These are phyloP conservation scores for Odontesthes bonariensis DNA, from an alignment of 2,113 vertebrate species.

Conservation along the genomic window DNA sequence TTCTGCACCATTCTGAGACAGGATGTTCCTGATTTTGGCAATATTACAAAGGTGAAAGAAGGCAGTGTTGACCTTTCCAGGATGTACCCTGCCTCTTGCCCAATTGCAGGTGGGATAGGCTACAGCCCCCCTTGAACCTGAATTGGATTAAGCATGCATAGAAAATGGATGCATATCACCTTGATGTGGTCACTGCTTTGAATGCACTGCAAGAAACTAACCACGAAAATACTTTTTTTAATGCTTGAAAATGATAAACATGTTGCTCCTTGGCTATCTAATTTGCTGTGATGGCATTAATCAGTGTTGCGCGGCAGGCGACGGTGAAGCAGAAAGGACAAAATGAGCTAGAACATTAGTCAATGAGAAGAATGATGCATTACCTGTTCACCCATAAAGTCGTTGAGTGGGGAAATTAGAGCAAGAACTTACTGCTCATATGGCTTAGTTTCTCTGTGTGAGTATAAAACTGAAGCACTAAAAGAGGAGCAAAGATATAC, in stretches of 20 bases:
- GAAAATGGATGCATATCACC: constrained; percentile 50
- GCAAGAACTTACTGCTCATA: constrained; percentile 59
- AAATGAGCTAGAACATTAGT: constrained; percentile 77
- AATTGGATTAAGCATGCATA: too few relatives aligned
- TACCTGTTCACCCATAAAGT: constrained; percentile 67
- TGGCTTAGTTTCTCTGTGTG: constrained; percentile 28
- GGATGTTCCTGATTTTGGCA: too few relatives aligned
- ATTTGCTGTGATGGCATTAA: constrained; percentile 81
- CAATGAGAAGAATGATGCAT: constrained; percentile 77
- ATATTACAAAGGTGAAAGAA: too few relatives aligned
- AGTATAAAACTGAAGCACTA: constrained; percentile 12
- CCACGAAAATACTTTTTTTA: constrained; percentile 52
- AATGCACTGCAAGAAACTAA: constrained; percentile 53
- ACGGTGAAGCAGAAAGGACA: constrained; percentile 71
- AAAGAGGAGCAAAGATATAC: neutral
- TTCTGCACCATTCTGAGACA: too few relatives aligned
- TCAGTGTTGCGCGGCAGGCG: constrained; percentile 73
- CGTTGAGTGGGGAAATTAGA: constrained; percentile 65
- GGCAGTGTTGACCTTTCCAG: too few relatives aligned
- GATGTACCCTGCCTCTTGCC: too few relatives aligned
- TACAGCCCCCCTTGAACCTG: too few relatives aligned
- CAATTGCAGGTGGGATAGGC: too few relatives aligned
- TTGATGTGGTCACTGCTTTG: constrained; percentile 51
- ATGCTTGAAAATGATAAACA: constrained; percentile 78
- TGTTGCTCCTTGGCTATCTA: constrained; percentile 75